Evolutionary conservation across 2,113 vertebrate species (phyloP).

Genomic region (Cricetomys ansorgei): DNA sequence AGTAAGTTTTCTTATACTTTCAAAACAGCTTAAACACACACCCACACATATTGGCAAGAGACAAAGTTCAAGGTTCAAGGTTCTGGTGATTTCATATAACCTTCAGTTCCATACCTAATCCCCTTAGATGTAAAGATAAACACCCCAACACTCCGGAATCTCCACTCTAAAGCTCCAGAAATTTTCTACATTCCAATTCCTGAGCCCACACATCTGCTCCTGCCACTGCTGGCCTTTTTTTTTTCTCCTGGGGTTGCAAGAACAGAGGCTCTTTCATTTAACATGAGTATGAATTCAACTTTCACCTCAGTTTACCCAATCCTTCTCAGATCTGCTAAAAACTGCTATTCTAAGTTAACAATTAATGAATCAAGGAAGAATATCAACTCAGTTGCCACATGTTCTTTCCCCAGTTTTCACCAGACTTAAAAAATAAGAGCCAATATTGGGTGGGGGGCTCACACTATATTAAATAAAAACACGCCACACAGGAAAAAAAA

Average conservation of each 20-base stretch:
- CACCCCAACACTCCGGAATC: neutral
- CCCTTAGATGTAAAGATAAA: conserved; percentile 16
- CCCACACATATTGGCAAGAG: neutral
- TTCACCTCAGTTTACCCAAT: conserved; percentile 29
- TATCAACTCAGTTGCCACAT: neutral
- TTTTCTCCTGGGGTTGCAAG: neutral
- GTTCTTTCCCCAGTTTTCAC: conserved; percentile 2
- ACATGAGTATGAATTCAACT: conserved; percentile 6
- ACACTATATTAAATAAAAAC: neutral
- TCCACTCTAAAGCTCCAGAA: neutral
- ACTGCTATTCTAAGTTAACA: conserved; percentile 29
- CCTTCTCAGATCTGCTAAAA: conserved; percentile 20
- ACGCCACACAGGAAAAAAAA: neutral
- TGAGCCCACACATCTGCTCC: conserved; percentile 23
- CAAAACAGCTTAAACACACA: conserved; percentile 25
- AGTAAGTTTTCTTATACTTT: conserved; percentile 29
- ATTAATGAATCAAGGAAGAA: neutral
- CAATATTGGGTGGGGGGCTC: neutral
- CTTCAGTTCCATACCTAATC: conserved; percentile 34
- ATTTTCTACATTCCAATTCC: neutral
- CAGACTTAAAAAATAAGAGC: conserved; percentile 6
- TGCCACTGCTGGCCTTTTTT: neutral
- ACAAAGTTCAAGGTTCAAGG: conserved; percentile 42
- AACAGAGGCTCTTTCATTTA: conserved; percentile 59
- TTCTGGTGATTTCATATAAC: conserved; percentile 39